Evolutionary conservation across 2,113 vertebrate species (phyloP).

Genomic region (Equus przewalskii): DNA sequence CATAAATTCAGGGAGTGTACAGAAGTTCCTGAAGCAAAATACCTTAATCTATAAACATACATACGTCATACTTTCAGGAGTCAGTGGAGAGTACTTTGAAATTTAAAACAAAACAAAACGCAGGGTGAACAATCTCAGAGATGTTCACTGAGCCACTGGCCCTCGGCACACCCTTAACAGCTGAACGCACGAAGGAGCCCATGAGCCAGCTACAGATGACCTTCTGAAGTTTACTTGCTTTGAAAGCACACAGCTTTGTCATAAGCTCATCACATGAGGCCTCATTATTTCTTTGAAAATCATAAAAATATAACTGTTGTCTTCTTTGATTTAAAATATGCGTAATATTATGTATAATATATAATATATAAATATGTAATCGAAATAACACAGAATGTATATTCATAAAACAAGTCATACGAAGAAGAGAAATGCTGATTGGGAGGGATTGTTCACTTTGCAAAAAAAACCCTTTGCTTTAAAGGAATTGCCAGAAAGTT

Average conservation of each 20-base stretch:
- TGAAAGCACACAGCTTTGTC: not conserved
- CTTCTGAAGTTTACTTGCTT: too few species aligned
- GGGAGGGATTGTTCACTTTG: not conserved
- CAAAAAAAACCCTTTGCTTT: not conserved
- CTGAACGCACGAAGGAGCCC: fast-evolving
- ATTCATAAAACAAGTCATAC: not conserved
- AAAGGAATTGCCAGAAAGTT: not conserved
- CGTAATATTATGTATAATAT: not conserved
- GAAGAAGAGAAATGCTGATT: not conserved
- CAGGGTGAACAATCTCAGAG: not conserved
- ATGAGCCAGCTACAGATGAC: fast-evolving
- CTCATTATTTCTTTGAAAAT: not conserved
- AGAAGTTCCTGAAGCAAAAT: slow-evolving; percentile 11
- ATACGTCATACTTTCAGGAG: not conserved
- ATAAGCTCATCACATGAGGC: not conserved
- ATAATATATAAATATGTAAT: not conserved
- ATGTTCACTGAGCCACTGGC: fast-evolving
- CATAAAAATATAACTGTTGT: not conserved
- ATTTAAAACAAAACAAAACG: not conserved
- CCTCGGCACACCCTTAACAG: fast-evolving
- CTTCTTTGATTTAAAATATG: not conserved
- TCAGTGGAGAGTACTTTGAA: too few species aligned
- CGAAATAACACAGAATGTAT: not conserved
- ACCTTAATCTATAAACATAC: not conserved
- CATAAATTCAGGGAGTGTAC: not conserved